Evolutionary conservation across 2,797 vertebrate genomes (phyloP), one percentile per base, ranked within the genome.

Genomic region (Salarias fasciatus): DNA sequence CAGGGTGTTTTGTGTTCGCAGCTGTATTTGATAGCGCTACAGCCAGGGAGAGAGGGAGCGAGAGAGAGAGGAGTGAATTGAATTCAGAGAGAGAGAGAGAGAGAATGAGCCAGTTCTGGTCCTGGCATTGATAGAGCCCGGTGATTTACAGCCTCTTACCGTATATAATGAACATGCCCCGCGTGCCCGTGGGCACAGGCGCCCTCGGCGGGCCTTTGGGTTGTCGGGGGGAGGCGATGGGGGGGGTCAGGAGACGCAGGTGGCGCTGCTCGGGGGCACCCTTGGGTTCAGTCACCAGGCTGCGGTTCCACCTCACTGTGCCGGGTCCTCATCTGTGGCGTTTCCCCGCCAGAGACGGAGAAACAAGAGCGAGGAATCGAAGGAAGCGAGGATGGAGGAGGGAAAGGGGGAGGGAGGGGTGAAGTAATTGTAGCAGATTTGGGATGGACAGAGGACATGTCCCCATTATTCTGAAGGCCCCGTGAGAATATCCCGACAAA

Each of bases 21-120:
- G 94, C 95, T 96, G 94, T 93, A 88, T 94, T 94, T 93, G 93
- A 93, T 93, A 88, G 93, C 73, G 89, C 89, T 56, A 59, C 66
- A 79, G 84, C 82, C 80, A 85, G 80, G 71, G 18, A 24, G 50
- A 73, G 66, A 24, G 80, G 12, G 73, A 47, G 43, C 29, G 49
- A 35, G 37, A 5, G 49, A 45, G 68, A 46, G 56, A 45, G 38
- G 43, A 41, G 43, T 40, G 60, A 63, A 65, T 59, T 70, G 48
- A 60, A 77, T 77, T 54, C 49, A 41, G 54, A 6, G 6, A 57
- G 62, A 61, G 61, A 57, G 48, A 53, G 54, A 41, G 66, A 63
- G 63, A 37, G 67, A 76, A 69, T 42, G 73, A 79, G 82, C 57
- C 71, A 76, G 84, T 88, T 82, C 79, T 69, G 89, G 88, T 82